Evolutionary conservation across 1,140 invertebrate genomes (phyloP).

Genomic region (Brachionus plicatilis): DNA sequence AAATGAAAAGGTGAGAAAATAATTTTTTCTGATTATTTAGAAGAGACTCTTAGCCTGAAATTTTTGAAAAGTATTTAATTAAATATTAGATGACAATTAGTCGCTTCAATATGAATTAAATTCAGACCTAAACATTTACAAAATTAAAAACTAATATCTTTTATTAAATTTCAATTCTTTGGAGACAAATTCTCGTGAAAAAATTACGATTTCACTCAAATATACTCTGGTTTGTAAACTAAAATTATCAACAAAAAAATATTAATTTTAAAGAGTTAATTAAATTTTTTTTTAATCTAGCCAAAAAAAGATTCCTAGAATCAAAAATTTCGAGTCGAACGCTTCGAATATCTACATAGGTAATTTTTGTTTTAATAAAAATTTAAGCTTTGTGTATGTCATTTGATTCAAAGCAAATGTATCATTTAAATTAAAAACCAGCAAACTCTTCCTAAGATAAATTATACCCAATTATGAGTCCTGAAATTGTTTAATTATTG

Average conservation of each 20-base stretch:
- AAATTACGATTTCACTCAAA: background rate
- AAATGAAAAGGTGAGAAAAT: background rate
- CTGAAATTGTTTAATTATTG: conserved; percentile 1
- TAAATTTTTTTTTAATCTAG: background rate
- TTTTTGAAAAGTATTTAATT: background rate
- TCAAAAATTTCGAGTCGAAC: background rate
- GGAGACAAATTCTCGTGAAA: background rate
- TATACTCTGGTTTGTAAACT: background rate
- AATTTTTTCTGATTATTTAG: background rate
- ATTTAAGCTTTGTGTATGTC: background rate
- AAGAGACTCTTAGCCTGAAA: background rate
- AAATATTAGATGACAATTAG: background rate
- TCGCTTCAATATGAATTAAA: background rate
- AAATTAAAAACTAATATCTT: background rate
- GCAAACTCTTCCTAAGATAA: background rate
- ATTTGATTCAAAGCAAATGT: too few relatives aligned
- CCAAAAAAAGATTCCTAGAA: background rate
- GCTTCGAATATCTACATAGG: background rate
- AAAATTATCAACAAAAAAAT: background rate
- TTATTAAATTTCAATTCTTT: background rate
- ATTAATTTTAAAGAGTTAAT: background rate
- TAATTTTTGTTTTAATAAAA: background rate
- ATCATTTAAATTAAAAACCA: background rate
- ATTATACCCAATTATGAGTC: background rate
- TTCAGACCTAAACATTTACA: background rate